Evolutionary conservation across 2,888 invertebrate species (phyloP).

Genomic region (Lottia scabra): DNA sequence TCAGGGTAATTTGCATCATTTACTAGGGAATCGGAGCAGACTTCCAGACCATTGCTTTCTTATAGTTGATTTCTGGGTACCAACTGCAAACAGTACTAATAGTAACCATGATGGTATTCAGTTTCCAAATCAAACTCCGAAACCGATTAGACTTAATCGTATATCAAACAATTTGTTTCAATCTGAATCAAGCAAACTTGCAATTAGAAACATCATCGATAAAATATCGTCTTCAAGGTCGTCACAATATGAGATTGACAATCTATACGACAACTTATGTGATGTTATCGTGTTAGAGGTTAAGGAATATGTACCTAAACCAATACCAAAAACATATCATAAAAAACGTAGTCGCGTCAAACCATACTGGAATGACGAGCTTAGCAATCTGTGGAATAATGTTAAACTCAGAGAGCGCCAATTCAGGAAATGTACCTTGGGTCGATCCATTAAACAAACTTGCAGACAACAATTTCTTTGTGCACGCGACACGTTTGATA

Average conservation of each 20-base stretch:
- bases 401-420: not conserved
- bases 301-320: no score
- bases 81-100: not conserved
- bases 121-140: not conserved
- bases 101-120: not conserved
- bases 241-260: not conserved
- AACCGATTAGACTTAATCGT: not conserved
- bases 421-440: not conserved
- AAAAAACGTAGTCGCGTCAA: not conserved
- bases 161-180: not conserved
- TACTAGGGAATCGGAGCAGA: not conserved
- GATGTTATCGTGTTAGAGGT: not conserved
- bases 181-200: not conserved
- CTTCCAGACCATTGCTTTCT: conserved; percentile 1
- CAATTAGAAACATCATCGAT: not conserved
- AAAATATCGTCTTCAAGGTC: not conserved
- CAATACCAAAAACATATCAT: no score
- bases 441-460: not conserved
- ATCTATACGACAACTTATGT: not conserved
- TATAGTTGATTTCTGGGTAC: not conserved
- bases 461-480: not conserved
- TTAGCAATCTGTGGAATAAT: not conserved
- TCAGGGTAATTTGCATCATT: not conserved
- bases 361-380: not conserved
- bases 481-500: not conserved